These are phyloP conservation scores for Bryconaethiops microstoma DNA, from an alignment of 2,797 vertebrate species.

Conservation along the genomic window DNA sequence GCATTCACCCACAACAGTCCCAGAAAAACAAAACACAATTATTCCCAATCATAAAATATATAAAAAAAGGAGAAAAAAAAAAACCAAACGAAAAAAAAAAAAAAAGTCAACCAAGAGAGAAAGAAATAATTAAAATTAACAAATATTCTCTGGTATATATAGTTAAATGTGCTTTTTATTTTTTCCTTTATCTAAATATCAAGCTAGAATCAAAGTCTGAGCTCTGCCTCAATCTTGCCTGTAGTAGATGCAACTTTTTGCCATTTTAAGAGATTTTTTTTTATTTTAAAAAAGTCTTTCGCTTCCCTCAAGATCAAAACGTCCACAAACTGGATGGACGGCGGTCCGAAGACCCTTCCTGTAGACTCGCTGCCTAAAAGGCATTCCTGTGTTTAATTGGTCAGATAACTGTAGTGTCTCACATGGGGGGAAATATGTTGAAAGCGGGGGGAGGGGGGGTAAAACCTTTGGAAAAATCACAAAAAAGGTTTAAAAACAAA, in stretches of 20 bases:
- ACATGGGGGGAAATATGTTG: neutral
- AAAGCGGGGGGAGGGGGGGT: neutral
- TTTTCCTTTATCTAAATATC: constrained; percentile 61
- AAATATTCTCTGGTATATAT: constrained; percentile 82
- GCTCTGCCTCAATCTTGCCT: constrained; percentile 61
- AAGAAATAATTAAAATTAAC: constrained; percentile 74
- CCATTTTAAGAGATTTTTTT: constrained; percentile 53
- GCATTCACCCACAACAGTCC: constrained; percentile 78
- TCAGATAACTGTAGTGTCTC: constrained; percentile 16
- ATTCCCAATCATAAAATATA: constrained; percentile 73
- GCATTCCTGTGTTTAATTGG: neutral
- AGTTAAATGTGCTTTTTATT: constrained; percentile 82
- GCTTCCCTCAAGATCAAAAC: constrained; percentile 21
- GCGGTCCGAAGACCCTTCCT: constrained; percentile 8
- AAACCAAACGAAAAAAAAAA: neutral
- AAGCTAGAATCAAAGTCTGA: constrained; percentile 66
- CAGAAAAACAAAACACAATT: constrained; percentile 68
- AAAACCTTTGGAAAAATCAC: neutral
- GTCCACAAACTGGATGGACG: constrained; percentile 24
- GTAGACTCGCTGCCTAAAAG: constrained; percentile 15
- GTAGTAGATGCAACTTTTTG: constrained; percentile 56
- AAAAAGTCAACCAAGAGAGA: constrained; percentile 54
- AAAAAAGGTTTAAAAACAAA: constrained; percentile 44
- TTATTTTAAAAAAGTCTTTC: constrained; percentile 13
- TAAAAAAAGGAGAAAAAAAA: constrained; percentile 60